Conservation (phyloP, 35 echinoderm and acorn worm species). For the Amphiura filiformis region DNA sequence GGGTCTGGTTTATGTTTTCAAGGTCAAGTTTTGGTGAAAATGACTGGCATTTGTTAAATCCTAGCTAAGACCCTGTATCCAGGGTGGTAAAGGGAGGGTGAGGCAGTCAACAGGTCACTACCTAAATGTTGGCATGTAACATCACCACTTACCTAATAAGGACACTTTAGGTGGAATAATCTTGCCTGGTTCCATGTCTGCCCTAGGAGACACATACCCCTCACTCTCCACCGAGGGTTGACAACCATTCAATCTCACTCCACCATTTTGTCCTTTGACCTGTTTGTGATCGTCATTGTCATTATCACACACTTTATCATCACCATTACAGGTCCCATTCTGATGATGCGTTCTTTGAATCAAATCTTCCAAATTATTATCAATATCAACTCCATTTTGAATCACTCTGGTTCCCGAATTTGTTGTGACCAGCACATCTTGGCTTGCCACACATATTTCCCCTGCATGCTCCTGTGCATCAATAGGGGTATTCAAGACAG, state of each 20-base stretch:
- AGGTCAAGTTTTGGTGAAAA: too few relatives aligned
- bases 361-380: neutral
- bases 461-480: slow-evolving; percentile 55
- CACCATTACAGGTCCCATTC: too few relatives aligned
- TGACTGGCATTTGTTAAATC: too few relatives aligned
- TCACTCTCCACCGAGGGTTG: slow-evolving; percentile 43
- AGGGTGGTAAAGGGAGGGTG: too few relatives aligned
- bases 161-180: slow-evolving; percentile 29
- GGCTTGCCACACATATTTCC: slow-evolving; percentile 18
- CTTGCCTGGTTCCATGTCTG: slow-evolving; percentile 24
- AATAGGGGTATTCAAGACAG: slow-evolving; percentile 51
- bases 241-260: neutral
- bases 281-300: too few relatives aligned
- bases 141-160: slow-evolving; percentile 48
- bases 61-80: too few relatives aligned
- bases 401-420: neutral
- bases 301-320: too few relatives aligned
- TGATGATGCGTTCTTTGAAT: neutral
- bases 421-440: neutral
- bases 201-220: slow-evolving; percentile 37
- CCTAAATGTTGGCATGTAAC: too few relatives aligned
- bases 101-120: too few relatives aligned
- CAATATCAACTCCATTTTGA: neutral
- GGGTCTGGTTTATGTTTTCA: too few relatives aligned
- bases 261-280: slow-evolving; percentile 21